phyloP scores from a whole-genome alignment of 2,113 vertebrate species.

The Emberiza fucata region DNA sequence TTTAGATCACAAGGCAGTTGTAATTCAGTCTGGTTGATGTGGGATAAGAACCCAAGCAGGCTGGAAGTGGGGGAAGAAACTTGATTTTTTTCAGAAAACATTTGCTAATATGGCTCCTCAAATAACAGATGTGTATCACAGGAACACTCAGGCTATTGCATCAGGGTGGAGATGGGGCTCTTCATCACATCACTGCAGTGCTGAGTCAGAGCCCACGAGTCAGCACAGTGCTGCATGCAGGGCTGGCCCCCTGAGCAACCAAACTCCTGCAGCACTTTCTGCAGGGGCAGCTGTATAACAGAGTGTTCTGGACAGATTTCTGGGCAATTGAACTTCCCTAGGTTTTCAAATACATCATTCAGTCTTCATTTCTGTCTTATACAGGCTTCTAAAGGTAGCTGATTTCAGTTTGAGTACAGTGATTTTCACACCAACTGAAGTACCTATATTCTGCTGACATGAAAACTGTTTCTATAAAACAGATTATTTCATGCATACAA shows the following conservation, averaged over 20 bases:
- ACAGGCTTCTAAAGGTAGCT: background rate
- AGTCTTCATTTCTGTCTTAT: background rate
- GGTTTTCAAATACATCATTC: background rate
- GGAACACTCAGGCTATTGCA: background rate
- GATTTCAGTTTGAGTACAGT: background rate
- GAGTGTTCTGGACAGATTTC: background rate
- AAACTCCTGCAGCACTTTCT: background rate
- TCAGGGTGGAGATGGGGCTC: background rate
- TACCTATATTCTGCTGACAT: background rate
- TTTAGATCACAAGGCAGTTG: background rate
- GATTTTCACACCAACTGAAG: background rate
- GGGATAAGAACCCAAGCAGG: background rate
- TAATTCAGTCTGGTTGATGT: background rate
- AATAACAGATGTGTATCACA: background rate
- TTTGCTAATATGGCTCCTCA: background rate
- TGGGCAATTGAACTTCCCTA: background rate
- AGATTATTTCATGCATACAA: background rate
- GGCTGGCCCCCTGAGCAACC: background rate
- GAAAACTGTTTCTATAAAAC: background rate
- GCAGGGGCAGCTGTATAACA: background rate
- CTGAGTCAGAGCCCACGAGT: background rate
- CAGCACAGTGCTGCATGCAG: fast-evolving
- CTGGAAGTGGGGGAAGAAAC: background rate
- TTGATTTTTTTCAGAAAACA: background rate
- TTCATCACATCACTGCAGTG: background rate